Percentiles rank a stretch among this genome's conserved stretches.
Conservation (phyloP, 2,797 vertebrate genomes). For the Cichlasoma orientale region DNA sequence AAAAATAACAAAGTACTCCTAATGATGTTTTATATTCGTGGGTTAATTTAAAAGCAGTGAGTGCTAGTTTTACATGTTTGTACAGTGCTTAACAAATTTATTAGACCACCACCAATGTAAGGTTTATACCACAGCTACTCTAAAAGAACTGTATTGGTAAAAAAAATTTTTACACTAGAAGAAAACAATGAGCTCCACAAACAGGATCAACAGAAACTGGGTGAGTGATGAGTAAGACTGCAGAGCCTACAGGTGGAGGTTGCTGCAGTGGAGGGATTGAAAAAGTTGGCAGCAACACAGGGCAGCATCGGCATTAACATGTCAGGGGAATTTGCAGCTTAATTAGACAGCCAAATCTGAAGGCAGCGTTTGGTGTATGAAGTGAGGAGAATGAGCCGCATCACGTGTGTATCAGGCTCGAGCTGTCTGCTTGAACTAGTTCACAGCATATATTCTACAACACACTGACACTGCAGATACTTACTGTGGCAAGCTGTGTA, state of each 20-base stretch:
- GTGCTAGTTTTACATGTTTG: no score
- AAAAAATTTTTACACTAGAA: no score
- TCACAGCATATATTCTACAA: background rate
- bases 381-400: background rate
- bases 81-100: no score
- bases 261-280: background rate
- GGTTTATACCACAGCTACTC: no score
- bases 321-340: background rate
- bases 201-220: background rate
- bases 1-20: no score
- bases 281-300: background rate
- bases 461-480: slow-evolving; percentile 46
- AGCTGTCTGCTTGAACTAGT: background rate
- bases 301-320: background rate
- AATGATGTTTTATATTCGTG: no score
- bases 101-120: no score
- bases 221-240: background rate
- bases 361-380: background rate
- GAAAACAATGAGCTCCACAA: background rate
- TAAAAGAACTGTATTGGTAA: no score
- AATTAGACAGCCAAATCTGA: slow-evolving; percentile 1
- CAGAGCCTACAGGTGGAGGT: background rate
- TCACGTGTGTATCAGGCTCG: background rate
- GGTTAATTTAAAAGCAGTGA: no score
- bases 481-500: slow-evolving; percentile 83